These are phyloP conservation scores for Thymelicus lineola DNA, from an alignment of 2,888 invertebrate genomes.

Conservation along the genomic window DNA sequence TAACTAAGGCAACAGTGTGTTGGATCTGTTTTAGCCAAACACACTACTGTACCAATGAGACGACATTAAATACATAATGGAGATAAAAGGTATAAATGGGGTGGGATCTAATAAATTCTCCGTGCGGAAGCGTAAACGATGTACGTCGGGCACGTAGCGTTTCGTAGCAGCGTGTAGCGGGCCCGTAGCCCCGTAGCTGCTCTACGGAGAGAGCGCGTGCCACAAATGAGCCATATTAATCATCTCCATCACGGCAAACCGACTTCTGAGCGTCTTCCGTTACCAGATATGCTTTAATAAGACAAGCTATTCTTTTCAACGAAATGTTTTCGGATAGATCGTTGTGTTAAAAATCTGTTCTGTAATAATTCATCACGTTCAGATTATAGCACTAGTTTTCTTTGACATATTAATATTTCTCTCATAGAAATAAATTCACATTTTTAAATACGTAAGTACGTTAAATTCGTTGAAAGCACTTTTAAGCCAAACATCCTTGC, in stretches of 20 bases:
- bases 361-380: not conserved
- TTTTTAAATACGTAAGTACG: not conserved
- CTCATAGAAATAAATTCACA: not conserved
- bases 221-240: constrained; percentile 84
- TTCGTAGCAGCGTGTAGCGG: constrained; percentile 57
- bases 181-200: constrained; percentile 51
- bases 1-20: too few relatives aligned
- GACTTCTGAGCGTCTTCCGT: constrained; percentile 77
- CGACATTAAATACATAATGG: constrained; percentile 75
- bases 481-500: constrained; percentile 26
- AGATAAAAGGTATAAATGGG: constrained; percentile 81
- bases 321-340: constrained; percentile 47
- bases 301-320: constrained; percentile 55
- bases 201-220: constrained; percentile 60
- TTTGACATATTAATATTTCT: not conserved
- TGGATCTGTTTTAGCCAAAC: constrained; percentile 8
- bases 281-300: constrained; percentile 73
- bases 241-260: constrained; percentile 78
- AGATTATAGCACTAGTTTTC: not conserved
- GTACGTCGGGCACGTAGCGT: constrained; percentile 79
- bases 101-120: constrained; percentile 81
- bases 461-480: constrained; percentile 23
- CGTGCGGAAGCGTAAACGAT: constrained; percentile 81
- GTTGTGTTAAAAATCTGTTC: not conserved
- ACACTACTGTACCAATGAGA: constrained; percentile 41